These are phyloP conservation scores for Scylla paramamosain DNA, from an alignment of 1,140 invertebrate genomes.

Conservation along the genomic window DNA sequence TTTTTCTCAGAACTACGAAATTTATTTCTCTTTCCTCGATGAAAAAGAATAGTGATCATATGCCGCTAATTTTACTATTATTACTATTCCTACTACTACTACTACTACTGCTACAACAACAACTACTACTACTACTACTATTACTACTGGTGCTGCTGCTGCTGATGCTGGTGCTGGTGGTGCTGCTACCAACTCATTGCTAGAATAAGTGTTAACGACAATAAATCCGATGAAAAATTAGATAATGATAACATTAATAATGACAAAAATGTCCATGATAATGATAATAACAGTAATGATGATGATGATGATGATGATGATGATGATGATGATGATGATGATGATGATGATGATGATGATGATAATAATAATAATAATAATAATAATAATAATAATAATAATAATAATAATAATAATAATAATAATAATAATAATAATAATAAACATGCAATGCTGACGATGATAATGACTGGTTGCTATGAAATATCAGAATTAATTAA, in stretches of 20 bases:
- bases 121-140: background rate
- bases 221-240: too few species aligned
- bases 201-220: too few species aligned
- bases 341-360: constrained; percentile 6
- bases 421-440: constrained; percentile 27
- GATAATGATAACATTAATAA: too few species aligned
- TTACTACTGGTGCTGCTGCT: background rate
- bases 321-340: background rate
- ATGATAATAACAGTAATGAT: too few species aligned
- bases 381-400: constrained; percentile 24
- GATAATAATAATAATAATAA: constrained; percentile 4
- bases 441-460: background rate
- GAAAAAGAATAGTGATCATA: too few species aligned
- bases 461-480: too few species aligned
- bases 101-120: background rate
- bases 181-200: too few species aligned
- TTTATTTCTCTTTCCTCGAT: too few species aligned
- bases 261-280: too few species aligned
- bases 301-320: background rate
- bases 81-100: background rate
- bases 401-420: constrained; percentile 34
- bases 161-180: background rate
- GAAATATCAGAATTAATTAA: too few species aligned
- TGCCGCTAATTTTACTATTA: background rate
- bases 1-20: too few species aligned